Evolutionary conservation across 2,888 invertebrate species (phyloP).

Genomic region (Cataglyphis altisquamis): DNA sequence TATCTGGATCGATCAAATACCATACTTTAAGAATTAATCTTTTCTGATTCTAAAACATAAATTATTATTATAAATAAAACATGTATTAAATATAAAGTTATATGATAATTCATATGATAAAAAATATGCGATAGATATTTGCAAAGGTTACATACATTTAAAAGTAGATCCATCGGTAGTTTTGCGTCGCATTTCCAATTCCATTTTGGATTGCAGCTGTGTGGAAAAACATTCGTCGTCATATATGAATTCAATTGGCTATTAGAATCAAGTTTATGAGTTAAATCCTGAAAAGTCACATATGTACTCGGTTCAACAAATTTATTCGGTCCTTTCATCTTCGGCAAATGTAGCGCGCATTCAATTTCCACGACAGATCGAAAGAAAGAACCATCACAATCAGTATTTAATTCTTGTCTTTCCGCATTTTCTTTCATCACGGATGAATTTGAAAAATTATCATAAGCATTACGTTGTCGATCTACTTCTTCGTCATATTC

Average conservation of each 20-base stretch:
- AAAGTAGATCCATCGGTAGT: slow-evolving; percentile 87
- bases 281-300: slow-evolving; percentile 88
- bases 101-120: not conserved
- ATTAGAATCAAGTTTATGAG: slow-evolving; percentile 74
- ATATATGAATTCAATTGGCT: slow-evolving; percentile 83
- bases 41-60: slow-evolving; percentile 87
- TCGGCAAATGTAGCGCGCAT: slow-evolving; percentile 88
- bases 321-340: slow-evolving; percentile 83
- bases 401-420: slow-evolving; percentile 38
- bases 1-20: slow-evolving; percentile 87
- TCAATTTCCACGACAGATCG: slow-evolving; percentile 88
- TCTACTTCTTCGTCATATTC: slow-evolving; percentile 79
- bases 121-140: not conserved
- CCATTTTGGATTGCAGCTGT: slow-evolving; percentile 88
- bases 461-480: slow-evolving; percentile 68
- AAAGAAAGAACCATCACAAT: slow-evolving; percentile 77
- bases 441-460: slow-evolving; percentile 53
- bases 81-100: not conserved
- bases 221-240: slow-evolving; percentile 87
- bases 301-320: slow-evolving; percentile 88
- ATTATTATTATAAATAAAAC: not conserved
- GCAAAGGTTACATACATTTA: slow-evolving; percentile 86
- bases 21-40: slow-evolving; percentile 89
- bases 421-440: slow-evolving; percentile 30
- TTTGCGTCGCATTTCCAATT: slow-evolving; percentile 87